These are phyloP conservation scores for Oceanodroma leucorhoa DNA, from an alignment of 2,797 vertebrate genomes.

Conservation along the genomic window DNA sequence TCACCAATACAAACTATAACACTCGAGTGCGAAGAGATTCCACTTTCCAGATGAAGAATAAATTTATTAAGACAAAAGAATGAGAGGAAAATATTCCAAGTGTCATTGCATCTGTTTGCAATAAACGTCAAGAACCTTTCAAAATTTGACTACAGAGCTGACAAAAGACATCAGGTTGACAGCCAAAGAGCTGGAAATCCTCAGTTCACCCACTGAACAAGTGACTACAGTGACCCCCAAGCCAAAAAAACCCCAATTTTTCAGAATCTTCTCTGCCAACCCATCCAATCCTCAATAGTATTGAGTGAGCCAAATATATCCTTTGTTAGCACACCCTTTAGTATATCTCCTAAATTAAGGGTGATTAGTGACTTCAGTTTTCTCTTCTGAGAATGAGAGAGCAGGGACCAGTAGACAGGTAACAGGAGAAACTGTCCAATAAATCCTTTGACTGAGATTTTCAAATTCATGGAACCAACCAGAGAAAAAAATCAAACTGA, in stretches of 20 bases:
- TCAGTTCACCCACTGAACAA: not conserved
- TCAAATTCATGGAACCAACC: not conserved
- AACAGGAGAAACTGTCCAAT: not conserved
- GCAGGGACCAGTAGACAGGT: not conserved
- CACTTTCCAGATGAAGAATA: conserved; percentile 8
- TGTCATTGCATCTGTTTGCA: conserved; percentile 28
- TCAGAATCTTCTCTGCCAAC: not conserved
- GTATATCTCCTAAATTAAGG: not conserved
- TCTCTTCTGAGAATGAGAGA: not conserved
- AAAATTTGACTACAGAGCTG: conserved; percentile 27
- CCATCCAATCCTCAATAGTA: not conserved
- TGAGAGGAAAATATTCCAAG: conserved; percentile 24
- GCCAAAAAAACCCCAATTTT: not conserved
- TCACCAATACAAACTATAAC: not conserved
- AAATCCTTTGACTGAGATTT: not conserved
- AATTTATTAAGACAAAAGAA: conserved; percentile 44
- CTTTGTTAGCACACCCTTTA: not conserved
- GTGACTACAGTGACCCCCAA: not conserved
- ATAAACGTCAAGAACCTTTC: conserved; percentile 3
- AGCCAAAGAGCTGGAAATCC: not conserved
- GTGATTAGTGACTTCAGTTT: not conserved
- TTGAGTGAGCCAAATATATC: not conserved
- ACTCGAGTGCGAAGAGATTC: not conserved
- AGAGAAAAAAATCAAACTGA: not conserved
- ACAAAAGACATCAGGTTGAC: conserved; percentile 39